phyloP scores from a whole-genome alignment of 2,113 vertebrate species.

The Caranx ignobilis region DNA sequence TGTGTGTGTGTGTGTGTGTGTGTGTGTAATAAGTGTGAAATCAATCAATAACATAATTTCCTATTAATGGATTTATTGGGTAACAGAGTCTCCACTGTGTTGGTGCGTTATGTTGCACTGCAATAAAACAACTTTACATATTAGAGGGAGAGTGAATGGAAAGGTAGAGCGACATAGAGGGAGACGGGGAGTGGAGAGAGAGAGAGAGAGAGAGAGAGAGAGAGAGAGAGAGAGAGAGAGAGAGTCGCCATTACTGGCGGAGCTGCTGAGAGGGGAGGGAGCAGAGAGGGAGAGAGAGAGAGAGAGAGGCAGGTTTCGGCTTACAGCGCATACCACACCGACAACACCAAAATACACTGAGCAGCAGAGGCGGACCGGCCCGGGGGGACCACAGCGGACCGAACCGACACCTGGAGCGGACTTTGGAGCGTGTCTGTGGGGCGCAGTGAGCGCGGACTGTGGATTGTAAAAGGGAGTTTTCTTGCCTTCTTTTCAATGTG shows the following conservation, averaged over 20 bases:
- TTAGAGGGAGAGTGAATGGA: constrained; percentile 17
- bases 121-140: too few species aligned
- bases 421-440: constrained; percentile 1
- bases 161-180: constrained; percentile 34
- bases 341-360: constrained; percentile 32
- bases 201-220: constrained; percentile 60
- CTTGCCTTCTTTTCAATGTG: constrained; percentile 42
- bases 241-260: constrained; percentile 84
- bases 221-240: constrained; percentile 45
- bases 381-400: background rate
- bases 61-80: too few species aligned
- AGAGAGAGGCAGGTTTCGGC: constrained; percentile 75
- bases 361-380: constrained; percentile 22
- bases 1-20: too few species aligned
- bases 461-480: constrained; percentile 48
- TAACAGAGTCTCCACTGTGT: too few species aligned
- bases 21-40: too few species aligned
- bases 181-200: background rate
- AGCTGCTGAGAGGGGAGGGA: constrained; percentile 75
- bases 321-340: constrained; percentile 77
- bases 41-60: too few species aligned
- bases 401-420: background rate
- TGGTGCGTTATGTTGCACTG: too few species aligned
- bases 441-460: background rate
- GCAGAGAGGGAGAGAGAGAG: constrained; percentile 47